Percentiles rank a stretch among this genome's conserved stretches.
These are phyloP conservation scores for Oreochromis niloticus DNA, from an alignment of 2,113 vertebrate genomes.

Conservation along the genomic window DNA sequence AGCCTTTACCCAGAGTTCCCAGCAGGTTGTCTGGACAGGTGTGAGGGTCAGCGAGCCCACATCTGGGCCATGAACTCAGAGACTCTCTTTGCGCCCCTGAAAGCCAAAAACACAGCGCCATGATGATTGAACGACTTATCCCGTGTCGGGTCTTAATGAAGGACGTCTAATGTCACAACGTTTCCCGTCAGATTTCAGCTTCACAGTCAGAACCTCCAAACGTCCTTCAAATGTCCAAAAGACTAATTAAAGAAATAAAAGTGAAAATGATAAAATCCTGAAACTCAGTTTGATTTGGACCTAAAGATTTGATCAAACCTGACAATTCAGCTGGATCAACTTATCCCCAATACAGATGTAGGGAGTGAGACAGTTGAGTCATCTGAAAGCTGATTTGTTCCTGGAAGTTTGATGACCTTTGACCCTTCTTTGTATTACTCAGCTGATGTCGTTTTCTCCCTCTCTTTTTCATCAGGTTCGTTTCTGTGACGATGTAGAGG, in stretches of 20 bases:
- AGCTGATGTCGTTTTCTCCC: neutral
- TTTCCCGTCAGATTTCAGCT: neutral
- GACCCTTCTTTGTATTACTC: neutral
- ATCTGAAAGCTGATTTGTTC: neutral
- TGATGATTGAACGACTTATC: neutral
- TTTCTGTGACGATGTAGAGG: constrained; percentile 84
- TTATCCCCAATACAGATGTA: accelerated
- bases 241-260: no score
- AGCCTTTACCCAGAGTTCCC: neutral
- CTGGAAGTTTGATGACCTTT: neutral
- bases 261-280: neutral
- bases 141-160: neutral
- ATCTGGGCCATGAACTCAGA: neutral
- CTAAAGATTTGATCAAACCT: neutral
- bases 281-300: neutral
- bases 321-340: neutral
- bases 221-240: neutral
- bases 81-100: neutral
- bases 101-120: neutral
- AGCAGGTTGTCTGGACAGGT: neutral
- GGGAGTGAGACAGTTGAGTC: neutral
- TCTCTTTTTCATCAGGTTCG: constrained; percentile 74
- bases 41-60: neutral
- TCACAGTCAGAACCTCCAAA: neutral
- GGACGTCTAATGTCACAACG: neutral